Evolutionary conservation across 2,797 vertebrate species (phyloP).

Genomic region (Megalops cyprinoides): DNA sequence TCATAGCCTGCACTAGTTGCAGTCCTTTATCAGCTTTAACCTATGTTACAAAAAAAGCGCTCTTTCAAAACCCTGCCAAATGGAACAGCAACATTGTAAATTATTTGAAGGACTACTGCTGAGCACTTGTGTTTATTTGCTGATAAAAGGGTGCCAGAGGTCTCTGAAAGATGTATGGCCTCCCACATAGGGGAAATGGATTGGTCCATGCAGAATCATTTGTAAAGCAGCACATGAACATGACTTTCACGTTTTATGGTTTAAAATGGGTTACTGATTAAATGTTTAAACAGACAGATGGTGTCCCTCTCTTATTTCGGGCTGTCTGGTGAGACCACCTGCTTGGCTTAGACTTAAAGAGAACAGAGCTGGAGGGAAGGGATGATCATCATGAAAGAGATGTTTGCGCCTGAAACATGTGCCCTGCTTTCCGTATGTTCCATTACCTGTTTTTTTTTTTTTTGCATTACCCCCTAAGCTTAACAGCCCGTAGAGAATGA

Average conservation of each 20-base stretch:
- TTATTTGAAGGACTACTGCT: neutral
- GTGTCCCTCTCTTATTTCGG: neutral
- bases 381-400: neutral
- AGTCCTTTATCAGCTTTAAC: conserved; percentile 5
- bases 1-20: conserved; percentile 11
- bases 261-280: neutral
- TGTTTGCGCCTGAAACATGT: neutral
- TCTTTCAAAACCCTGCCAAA: neutral
- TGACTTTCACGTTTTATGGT: neutral
- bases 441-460: neutral
- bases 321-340: neutral
- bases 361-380: neutral
- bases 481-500: neutral
- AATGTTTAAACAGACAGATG: neutral
- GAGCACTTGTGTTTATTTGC: neutral
- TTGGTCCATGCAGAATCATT: neutral
- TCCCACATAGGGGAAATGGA: conserved; percentile 4
- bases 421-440: neutral
- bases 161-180: neutral
- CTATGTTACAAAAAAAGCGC: neutral
- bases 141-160: too few species aligned
- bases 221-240: neutral
- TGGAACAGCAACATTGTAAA: neutral
- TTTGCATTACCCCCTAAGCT: neutral
- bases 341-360: neutral